Conservation (phyloP, 2,113 vertebrate species). For the Gymnorhina tibicen region DNA sequence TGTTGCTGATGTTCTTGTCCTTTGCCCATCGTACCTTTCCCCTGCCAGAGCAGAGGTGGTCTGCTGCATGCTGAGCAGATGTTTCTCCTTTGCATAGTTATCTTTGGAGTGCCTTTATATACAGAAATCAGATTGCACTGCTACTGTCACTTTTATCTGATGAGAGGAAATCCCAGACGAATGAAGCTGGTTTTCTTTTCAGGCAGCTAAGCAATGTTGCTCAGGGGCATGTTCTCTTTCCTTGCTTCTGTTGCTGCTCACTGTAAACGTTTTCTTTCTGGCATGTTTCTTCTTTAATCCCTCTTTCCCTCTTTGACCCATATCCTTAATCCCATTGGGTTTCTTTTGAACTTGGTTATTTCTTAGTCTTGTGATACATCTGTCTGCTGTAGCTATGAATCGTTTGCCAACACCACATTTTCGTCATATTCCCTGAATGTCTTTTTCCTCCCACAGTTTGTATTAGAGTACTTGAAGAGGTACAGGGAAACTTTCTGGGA, state of each 20-base stretch:
- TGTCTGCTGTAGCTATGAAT: conserved; percentile 54
- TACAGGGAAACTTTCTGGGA: conserved; percentile 30
- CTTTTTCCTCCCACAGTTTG: conserved; percentile 47
- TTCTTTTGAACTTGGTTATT: conserved; percentile 69
- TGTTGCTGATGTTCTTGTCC: conserved; percentile 56
- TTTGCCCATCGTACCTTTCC: conserved; percentile 45
- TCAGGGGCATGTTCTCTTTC: conserved; percentile 65
- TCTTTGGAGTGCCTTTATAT: conserved; percentile 65
- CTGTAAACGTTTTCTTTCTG: conserved; percentile 69
- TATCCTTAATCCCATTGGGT: conserved; percentile 71
- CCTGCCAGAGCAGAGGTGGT: conserved; percentile 46
- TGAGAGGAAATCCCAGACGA: conserved; percentile 73
- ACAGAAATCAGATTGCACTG: conserved; percentile 72
- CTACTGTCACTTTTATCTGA: conserved; percentile 75
- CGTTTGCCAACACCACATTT: conserved; percentile 61
- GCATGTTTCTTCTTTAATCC: conserved; percentile 73
- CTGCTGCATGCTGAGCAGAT: conserved; percentile 66
- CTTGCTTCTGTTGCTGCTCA: conserved; percentile 69
- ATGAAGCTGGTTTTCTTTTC: conserved; percentile 75
- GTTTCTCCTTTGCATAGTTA: conserved; percentile 66
- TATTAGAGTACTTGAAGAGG: conserved; percentile 8
- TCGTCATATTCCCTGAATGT: conserved; percentile 3
- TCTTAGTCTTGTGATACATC: conserved; percentile 54
- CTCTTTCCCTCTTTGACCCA: conserved; percentile 67
- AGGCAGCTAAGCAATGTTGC: conserved; percentile 59